Base-by-base conservation (phyloP, 1,140 invertebrate species). In the Drosophila pruinosa region DNA sequence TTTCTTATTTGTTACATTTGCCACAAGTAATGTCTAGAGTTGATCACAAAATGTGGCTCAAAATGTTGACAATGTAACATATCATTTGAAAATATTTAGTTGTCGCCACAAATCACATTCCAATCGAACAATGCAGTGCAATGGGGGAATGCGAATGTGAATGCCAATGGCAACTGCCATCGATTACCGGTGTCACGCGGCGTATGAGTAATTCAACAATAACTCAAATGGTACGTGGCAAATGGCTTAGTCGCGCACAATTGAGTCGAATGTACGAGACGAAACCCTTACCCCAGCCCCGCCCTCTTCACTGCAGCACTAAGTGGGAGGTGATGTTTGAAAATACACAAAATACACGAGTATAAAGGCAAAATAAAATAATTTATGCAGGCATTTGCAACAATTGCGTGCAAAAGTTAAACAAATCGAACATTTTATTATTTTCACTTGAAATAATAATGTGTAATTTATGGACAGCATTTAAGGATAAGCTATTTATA, bases 201-300 rank as follows among this genome's bases (percentile, higher is more conserved):
- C 78, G 72, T 80, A 80, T 80, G 72, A 72, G 77, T 75, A 80
- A 80, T 80, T 72, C 59, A 50, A 50, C 39, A 47, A 70, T 50
- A 63, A 56, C 52, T 69, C 48, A 36, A 53, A 69, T 34, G 15
- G 36, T 39, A 36, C 50, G 57, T 69, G 34, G 72, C 67, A 63
- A 63, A 78, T 69, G 57, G 50, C 77, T 63, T 53, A 62, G 69
- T 70, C 53, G 53, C 54, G 62, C 52, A 22, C 63, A 48, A 26
- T 54, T 54, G 43, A 58, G 63, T 34, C 24, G 54, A 48, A 50
- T 58, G 24, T 31, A 41, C 15, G 8, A 14, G 5, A 24, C 12
- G n/a, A n/a, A n/a, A 28, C 22, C 26, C 2, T 10, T n/a, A 12
- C 26, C 47, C 15, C 4, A 31, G 0, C 12, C 12, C 10, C 3